Evolutionary conservation across 2,888 invertebrate genomes (phyloP).

Genomic region (Dysmachus trigonus): DNA sequence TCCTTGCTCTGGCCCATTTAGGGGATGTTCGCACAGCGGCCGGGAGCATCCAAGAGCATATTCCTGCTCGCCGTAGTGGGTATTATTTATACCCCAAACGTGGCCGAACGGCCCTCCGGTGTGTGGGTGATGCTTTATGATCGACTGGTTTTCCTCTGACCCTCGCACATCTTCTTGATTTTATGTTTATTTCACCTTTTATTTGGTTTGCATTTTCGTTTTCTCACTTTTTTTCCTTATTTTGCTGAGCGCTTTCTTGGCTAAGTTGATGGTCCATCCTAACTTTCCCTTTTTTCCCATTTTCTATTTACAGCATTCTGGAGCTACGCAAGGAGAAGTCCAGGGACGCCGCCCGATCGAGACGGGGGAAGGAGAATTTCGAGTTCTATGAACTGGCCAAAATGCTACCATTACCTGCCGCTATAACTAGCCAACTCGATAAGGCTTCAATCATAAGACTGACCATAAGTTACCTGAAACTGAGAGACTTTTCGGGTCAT

Average conservation of each 20-base stretch:
- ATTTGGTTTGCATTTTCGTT: conserved; percentile 42
- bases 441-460: conserved; percentile 96
- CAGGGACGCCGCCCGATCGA: conserved; percentile 88
- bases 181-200: conserved; percentile 48
- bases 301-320: conserved; percentile 81
- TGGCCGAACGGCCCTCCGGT: background rate
- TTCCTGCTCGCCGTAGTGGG: conserved; percentile 4
- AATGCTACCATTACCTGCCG: conserved; percentile 90
- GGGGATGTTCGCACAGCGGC: conserved; percentile 27
- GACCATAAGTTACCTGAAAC: conserved; percentile 94
- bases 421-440: conserved; percentile 93
- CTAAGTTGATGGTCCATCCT: conserved; percentile 30
- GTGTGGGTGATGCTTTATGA: conserved; percentile 33
- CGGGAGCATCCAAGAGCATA: background rate
- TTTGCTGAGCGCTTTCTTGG: conserved; percentile 19
- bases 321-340: conserved; percentile 94
- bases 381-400: conserved; percentile 96
- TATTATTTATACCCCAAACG: conserved; percentile 48
- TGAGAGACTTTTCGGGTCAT: conserved; percentile 93
- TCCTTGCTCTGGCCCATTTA: conserved; percentile 40
- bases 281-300: conserved; percentile 54
- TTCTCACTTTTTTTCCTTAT: conserved; percentile 3
- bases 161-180: conserved; percentile 34
- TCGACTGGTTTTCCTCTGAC: conserved; percentile 23
- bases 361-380: conserved; percentile 93